These are phyloP conservation scores for Leucoraja ocellata DNA, from an alignment of 2,797 vertebrate species.

Conservation along the genomic window DNA sequence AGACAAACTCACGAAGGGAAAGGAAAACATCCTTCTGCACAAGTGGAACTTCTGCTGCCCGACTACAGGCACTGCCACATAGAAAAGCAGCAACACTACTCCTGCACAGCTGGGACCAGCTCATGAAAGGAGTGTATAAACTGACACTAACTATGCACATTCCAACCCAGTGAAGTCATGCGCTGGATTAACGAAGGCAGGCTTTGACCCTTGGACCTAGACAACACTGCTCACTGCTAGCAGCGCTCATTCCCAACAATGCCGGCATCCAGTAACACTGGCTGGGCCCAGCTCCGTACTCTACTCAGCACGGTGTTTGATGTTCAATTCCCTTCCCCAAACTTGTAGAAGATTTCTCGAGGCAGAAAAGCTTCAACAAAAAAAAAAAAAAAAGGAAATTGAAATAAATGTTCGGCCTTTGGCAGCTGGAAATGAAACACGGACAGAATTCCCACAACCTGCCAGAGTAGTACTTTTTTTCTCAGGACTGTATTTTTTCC, in stretches of 20 bases:
- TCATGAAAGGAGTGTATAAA: background rate
- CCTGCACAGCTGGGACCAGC: background rate
- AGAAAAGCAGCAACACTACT: no score
- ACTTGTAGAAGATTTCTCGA: background rate
- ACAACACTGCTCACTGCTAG: background rate
- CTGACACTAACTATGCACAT: slow-evolving; percentile 18
- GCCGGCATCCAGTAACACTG: no score
- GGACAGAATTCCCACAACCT: background rate
- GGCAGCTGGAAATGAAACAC: background rate
- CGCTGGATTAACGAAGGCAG: background rate
- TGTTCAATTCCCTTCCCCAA: no score
- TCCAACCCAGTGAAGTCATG: slow-evolving; percentile 23
- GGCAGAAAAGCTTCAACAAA: background rate
- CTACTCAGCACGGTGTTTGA: no score
- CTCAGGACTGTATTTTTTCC: background rate
- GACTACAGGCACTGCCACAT: background rate
- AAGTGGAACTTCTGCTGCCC: background rate
- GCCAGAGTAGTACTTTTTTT: background rate
- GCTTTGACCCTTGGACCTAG: slow-evolving; percentile 33
- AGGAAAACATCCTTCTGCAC: background rate
- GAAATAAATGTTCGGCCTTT: background rate
- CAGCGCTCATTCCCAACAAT: background rate
- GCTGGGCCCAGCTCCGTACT: background rate
- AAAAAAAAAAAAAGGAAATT: background rate
- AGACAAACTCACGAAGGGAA: background rate